Evolutionary conservation across 92 coral and sea anemone species (phyloP), one percentile per base, ranked within the genome.

Genomic region (Scolanthus callimorphus): DNA sequence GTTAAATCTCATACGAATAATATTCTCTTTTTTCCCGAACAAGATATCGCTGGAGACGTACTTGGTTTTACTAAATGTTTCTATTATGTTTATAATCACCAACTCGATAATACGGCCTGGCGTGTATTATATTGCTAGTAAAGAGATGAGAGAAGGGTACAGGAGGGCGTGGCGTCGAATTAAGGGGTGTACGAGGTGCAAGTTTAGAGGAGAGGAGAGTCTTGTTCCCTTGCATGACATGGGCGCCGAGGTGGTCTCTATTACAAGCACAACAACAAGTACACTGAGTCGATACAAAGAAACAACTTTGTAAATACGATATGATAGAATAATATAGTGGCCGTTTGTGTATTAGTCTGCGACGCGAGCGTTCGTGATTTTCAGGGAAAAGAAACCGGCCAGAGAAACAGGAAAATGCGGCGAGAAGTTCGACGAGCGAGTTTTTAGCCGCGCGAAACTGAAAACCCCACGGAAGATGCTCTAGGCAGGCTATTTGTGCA

Each of bases 51-150:
- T 67, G 6, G 74, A 67, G 27, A 43, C 39, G 11, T 67, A 67
- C 51, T 55, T 67, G 23, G 74, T 67, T n/a, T 31, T 67, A 3
- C 44, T 67, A 12, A 67, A 67, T 59, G 44, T 67, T 12, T 54
- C 74, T 10, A 67, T 67, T 15, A 55, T 67, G 62, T 30, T 67
- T 11, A 67, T 47, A 20, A 34, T 44, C 0, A 31, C 53, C 27
- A 54, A 67, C 25, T 54, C 74, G 17, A 56, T 39, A 17, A 54
- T 23, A 13, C 25, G 63, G 45, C 74, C 74, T 11, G 39, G 57
- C 27, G 49, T 67, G 3, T 67, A 67, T 23, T 67, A 54, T 15
- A 15, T 67, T 26, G 62, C 31, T 25, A 67, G 63, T 55, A 43
- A 29, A 12, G 63, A 55, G 26, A 37, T 67, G 1, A 54, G 74